phyloP scores from a whole-genome alignment of 2,888 invertebrate genomes.

The Parthenolecanium corni region DNA sequence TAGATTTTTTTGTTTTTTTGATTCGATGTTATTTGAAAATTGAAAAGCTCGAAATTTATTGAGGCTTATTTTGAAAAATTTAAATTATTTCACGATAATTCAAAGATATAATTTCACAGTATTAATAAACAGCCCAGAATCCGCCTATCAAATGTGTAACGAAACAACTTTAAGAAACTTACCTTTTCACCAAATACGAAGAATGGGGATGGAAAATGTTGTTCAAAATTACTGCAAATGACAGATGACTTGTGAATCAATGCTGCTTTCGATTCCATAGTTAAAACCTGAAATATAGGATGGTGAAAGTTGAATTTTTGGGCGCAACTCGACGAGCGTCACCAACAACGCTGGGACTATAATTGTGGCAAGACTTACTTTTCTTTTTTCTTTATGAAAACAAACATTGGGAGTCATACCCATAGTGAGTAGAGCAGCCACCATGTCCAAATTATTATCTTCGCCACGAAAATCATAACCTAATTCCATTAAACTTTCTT shows the following conservation, averaged over 20 bases:
- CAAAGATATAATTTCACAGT: too few species aligned
- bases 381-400: slow-evolving; percentile 86
- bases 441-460: slow-evolving; percentile 59
- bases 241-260: slow-evolving; percentile 94
- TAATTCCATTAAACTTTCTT: slow-evolving; percentile 65
- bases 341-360: too few species aligned
- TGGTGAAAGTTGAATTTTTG: too few species aligned
- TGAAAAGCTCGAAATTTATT: too few species aligned
- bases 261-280: slow-evolving; percentile 88
- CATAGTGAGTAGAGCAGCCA: slow-evolving; percentile 73
- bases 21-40: too few species aligned
- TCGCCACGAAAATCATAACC: slow-evolving; percentile 57
- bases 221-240: slow-evolving; percentile 74
- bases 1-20: too few species aligned
- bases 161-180: too few species aligned
- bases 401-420: slow-evolving; percentile 97
- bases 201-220: slow-evolving; percentile 81
- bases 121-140: too few species aligned
- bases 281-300: slow-evolving; percentile 53
- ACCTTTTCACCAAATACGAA: slow-evolving; percentile 97
- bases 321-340: too few species aligned
- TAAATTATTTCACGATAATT: too few species aligned
- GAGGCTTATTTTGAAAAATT: too few species aligned
- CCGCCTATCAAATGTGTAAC: too few species aligned
- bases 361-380: slow-evolving; percentile 42